phyloP scores from a whole-genome alignment of 2,888 invertebrate genomes.

The Cremastobaeus sp. region DNA sequence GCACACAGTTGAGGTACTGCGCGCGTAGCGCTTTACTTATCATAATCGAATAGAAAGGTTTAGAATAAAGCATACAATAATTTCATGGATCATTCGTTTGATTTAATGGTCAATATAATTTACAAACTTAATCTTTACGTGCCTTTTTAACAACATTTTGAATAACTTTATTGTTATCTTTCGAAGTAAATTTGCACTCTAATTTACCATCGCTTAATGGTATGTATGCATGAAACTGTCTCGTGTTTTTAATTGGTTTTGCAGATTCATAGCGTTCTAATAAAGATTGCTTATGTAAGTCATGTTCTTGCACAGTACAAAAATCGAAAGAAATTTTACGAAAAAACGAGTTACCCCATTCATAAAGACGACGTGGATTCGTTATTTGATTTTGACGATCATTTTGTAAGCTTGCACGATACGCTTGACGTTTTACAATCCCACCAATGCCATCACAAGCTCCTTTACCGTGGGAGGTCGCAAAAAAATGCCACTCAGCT shows the following conservation, averaged over 20 bases:
- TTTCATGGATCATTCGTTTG: too few relatives aligned
- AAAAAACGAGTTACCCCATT: neutral
- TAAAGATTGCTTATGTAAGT: neutral
- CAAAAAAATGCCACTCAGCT: neutral
- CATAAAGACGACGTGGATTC: neutral
- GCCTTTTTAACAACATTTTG: neutral
- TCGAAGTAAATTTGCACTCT: neutral
- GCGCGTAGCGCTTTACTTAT: neutral
- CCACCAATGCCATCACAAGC: neutral
- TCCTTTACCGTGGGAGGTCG: constrained; percentile 1
- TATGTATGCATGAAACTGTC: neutral
- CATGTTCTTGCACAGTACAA: neutral
- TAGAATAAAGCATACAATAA: too few relatives aligned
- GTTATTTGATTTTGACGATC: neutral
- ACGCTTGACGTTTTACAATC: neutral
- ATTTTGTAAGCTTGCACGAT: neutral
- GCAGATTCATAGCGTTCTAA: neutral
- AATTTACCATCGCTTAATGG: neutral
- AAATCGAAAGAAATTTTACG: neutral
- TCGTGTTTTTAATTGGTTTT: neutral
- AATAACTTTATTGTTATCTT: neutral
- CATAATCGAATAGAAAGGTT: too few relatives aligned
- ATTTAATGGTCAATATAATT: too few relatives aligned
- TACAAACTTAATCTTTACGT: too few relatives aligned
- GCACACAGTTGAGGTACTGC: too few relatives aligned